Evolutionary conservation across 2,888 invertebrate genomes (phyloP).

Genomic region (Acholoe squamosa): DNA sequence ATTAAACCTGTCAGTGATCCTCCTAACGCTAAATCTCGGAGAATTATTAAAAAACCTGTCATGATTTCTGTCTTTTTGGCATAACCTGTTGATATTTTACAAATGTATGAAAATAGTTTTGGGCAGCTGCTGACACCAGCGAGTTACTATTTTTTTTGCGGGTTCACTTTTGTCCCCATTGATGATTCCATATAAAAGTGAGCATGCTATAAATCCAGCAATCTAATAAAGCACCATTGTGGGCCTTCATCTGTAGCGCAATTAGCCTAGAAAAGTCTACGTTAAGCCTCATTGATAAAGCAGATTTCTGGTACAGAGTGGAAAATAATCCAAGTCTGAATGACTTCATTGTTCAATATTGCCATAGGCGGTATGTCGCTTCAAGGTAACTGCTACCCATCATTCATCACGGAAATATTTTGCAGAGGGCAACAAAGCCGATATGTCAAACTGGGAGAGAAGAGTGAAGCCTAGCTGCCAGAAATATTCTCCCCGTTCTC

Average conservation of each 20-base stretch:
- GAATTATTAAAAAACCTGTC: background rate
- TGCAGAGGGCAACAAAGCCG: slow-evolving; percentile 8
- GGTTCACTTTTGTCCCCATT: background rate
- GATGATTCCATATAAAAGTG: slow-evolving; percentile 39
- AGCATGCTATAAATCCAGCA: slow-evolving; percentile 40
- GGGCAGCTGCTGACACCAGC: slow-evolving; percentile 23
- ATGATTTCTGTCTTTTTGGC: slow-evolving; percentile 36
- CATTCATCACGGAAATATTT: background rate
- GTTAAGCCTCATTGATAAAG: slow-evolving; percentile 27
- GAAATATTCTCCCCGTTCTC: background rate
- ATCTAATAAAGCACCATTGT: slow-evolving; percentile 47
- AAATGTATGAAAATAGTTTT: slow-evolving; percentile 56
- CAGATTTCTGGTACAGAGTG: background rate
- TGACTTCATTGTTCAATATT: slow-evolving; percentile 4
- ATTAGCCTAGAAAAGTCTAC: background rate
- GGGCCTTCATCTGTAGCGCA: slow-evolving; percentile 39
- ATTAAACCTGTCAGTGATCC: slow-evolving; percentile 31
- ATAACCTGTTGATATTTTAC: slow-evolving; percentile 30
- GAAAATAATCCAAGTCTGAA: background rate
- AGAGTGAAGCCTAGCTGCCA: slow-evolving; percentile 18
- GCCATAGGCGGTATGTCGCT: background rate
- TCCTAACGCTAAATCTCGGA: background rate
- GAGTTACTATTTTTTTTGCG: background rate
- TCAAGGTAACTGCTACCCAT: background rate
- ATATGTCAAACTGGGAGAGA: slow-evolving; percentile 16